Evolutionary conservation across 2,797 vertebrate genomes (phyloP).

Genomic region (Urosaurus nigricauda): DNA sequence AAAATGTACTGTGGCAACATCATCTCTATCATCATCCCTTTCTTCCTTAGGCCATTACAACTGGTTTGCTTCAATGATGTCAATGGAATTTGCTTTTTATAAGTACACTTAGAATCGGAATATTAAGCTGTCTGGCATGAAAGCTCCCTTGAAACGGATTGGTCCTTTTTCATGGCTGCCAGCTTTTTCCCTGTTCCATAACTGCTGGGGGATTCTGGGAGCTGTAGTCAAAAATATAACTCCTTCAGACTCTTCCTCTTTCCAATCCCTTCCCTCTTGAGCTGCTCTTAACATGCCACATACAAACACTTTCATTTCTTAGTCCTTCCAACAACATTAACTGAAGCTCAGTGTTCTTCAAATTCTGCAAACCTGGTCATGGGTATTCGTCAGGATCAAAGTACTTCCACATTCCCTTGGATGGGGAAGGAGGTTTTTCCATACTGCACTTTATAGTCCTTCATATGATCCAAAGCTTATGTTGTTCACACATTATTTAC

Average conservation of each 20-base stretch:
- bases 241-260: too few species aligned
- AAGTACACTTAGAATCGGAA: neutral
- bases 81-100: neutral
- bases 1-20: neutral
- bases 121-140: neutral
- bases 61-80: neutral
- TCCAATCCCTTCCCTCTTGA: too few species aligned
- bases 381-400: neutral
- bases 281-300: neutral
- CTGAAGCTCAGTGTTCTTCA: neutral
- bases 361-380: neutral
- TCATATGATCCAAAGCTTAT: neutral
- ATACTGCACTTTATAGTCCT: neutral
- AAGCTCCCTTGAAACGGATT: neutral
- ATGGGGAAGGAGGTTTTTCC: neutral
- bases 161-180: neutral
- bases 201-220: too few species aligned
- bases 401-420: neutral
- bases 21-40: neutral
- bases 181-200: neutral
- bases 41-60: neutral
- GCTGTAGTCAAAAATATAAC: too few species aligned
- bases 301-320: neutral
- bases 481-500: neutral
- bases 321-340: neutral